These are phyloP conservation scores for Brachionus sp. DNA, from an alignment of 1,140 invertebrate genomes.

Conservation along the genomic window DNA sequence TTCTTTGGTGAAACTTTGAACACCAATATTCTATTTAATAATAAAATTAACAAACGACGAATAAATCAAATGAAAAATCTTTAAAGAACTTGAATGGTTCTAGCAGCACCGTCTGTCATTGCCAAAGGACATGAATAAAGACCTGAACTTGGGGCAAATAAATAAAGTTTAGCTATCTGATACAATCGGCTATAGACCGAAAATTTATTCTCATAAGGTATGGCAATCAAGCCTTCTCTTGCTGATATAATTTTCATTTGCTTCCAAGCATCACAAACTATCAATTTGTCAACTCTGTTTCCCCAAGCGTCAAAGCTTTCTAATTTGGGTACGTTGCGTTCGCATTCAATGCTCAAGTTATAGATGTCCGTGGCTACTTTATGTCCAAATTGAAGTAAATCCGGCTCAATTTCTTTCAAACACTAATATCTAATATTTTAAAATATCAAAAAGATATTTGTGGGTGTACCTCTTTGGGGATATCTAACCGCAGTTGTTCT, in stretches of 20 bases:
- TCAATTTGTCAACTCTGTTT: constrained; percentile 61
- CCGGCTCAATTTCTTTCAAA: constrained; percentile 51
- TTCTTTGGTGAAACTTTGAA: constrained; percentile 48
- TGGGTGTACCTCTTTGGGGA: constrained; percentile 53
- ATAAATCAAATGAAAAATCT: neutral
- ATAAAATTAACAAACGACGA: neutral
- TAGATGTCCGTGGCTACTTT: constrained; percentile 62
- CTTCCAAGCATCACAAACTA: constrained; percentile 64
- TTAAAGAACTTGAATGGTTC: constrained; percentile 13
- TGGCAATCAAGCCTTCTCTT: constrained; percentile 64
- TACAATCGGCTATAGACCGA: constrained; percentile 62
- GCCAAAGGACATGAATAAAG: constrained; percentile 65
- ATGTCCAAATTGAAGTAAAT: constrained; percentile 61
- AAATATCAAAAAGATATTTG: neutral
- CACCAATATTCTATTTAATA: neutral
- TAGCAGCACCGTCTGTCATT: constrained; percentile 66
- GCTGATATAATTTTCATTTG: constrained; percentile 63
- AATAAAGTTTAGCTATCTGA: constrained; percentile 64
- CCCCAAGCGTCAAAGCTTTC: constrained; percentile 64
- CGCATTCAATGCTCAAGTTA: constrained; percentile 61
- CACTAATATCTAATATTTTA: neutral
- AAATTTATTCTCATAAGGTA: constrained; percentile 63
- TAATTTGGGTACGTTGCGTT: constrained; percentile 61
- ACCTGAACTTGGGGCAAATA: constrained; percentile 64
- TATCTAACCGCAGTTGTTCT: constrained; percentile 51